phyloP scores from a whole-genome alignment of 2,888 invertebrate species.

The Callyntrura sp. region DNA sequence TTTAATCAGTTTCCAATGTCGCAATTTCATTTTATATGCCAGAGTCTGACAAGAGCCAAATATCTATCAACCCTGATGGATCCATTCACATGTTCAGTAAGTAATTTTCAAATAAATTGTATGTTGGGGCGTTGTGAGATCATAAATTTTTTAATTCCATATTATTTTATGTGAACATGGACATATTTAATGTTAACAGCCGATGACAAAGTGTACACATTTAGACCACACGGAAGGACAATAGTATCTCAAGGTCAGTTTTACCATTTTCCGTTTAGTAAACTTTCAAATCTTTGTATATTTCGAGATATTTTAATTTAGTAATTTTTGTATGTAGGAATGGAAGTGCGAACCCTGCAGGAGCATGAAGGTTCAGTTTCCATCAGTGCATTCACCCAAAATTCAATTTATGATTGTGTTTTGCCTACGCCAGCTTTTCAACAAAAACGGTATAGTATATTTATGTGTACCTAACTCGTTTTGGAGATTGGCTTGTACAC shows the following conservation, averaged over 20 bases:
- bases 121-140: neutral
- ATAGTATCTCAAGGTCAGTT: conserved; percentile 74
- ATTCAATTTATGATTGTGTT: conserved; percentile 79
- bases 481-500: too few relatives aligned
- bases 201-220: conserved; percentile 74
- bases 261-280: too few relatives aligned
- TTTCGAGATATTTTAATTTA: too few relatives aligned
- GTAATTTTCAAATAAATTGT: conserved; percentile 1
- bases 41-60: conserved; percentile 71
- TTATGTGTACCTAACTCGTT: too few relatives aligned
- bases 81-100: conserved; percentile 79
- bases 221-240: conserved; percentile 80
- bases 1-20: too few relatives aligned
- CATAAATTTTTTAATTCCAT: neutral
- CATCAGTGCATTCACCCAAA: conserved; percentile 77
- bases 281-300: neutral
- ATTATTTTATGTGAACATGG: too few relatives aligned
- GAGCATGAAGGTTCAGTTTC: conserved; percentile 82
- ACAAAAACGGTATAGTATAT: conserved; percentile 72
- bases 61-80: conserved; percentile 79
- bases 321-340: conserved; percentile 33
- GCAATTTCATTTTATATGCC: neutral
- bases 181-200: conserved; percentile 28
- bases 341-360: conserved; percentile 75
- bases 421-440: conserved; percentile 82